Percentiles rank a stretch among this genome's conserved stretches.
Evolutionary conservation across 2,797 vertebrate species (phyloP).

Genomic region (Schizopygopsis pylzovi): DNA sequence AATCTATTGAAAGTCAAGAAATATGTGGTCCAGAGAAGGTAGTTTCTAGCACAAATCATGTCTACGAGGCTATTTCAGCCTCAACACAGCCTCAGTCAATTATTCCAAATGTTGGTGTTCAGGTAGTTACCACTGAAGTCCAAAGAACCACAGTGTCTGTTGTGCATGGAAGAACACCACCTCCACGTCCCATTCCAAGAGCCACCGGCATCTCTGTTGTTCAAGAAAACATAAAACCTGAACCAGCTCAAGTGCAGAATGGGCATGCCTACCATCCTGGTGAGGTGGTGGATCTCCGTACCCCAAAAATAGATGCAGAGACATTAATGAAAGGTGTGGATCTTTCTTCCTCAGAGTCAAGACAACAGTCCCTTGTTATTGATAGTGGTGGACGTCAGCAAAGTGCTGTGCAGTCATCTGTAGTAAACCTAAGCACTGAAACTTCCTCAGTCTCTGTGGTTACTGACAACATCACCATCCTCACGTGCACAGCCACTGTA

Average conservation of each 20-base stretch:
- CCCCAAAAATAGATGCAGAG: conserved; percentile 84
- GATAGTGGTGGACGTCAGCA: conserved; percentile 81
- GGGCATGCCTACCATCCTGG: conserved; percentile 78
- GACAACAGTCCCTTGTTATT: conserved; percentile 76
- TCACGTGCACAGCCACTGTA: conserved; percentile 85
- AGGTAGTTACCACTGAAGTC: conserved; percentile 83
- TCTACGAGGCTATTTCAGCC: conserved; percentile 81
- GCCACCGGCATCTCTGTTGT: conserved; percentile 75
- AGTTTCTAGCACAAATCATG: conserved; percentile 82
- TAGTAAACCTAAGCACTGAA: conserved; percentile 91
- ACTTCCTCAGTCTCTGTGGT: conserved; percentile 82
- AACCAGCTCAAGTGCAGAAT: conserved; percentile 78
- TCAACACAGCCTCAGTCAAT: conserved; percentile 76
- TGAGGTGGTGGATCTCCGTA: conserved; percentile 95
- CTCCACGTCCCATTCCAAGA: conserved; percentile 73
- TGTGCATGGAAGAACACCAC: conserved; percentile 79
- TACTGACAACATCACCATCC: conserved; percentile 83
- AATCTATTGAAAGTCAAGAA: conserved; percentile 83
- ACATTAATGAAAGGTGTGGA: conserved; percentile 85
- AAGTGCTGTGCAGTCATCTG: conserved; percentile 90
- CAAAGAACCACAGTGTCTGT: conserved; percentile 84
- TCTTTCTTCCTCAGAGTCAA: conserved; percentile 85
- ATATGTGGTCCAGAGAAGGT: conserved; percentile 82
- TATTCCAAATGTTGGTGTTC: conserved; percentile 79
- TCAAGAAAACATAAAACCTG: conserved; percentile 78